Percentiles rank a stretch among this genome's conserved stretches.
phyloP scores from a whole-genome alignment of 2,888 invertebrate species.

The Chrysodeixis includens region DNA sequence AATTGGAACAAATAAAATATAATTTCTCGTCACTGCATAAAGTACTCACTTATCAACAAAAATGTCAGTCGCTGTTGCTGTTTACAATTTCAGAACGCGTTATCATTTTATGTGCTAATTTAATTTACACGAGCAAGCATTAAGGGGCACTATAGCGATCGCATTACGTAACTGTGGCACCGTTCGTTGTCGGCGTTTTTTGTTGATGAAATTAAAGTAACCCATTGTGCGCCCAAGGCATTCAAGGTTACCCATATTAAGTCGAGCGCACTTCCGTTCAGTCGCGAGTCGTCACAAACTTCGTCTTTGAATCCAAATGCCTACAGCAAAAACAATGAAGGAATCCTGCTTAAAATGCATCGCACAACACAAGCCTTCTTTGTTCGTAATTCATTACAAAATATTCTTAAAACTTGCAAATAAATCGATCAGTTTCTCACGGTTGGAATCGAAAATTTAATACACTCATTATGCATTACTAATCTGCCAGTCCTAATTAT shows the following conservation, averaged over 20 bases:
- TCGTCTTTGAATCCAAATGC: slow-evolving; percentile 41
- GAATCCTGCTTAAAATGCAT: slow-evolving; percentile 48
- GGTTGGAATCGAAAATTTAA: slow-evolving; percentile 17
- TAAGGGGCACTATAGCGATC: slow-evolving; percentile 51
- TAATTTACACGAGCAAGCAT: slow-evolving; percentile 57
- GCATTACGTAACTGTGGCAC: slow-evolving; percentile 71
- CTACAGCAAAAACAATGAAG: slow-evolving; percentile 31
- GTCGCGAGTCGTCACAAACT: slow-evolving; percentile 50
- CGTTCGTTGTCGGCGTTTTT: slow-evolving; percentile 66
- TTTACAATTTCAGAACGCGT: slow-evolving; percentile 48
- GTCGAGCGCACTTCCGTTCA: slow-evolving; percentile 78
- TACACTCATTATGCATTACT: slow-evolving; percentile 19
- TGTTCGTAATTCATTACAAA: slow-evolving; percentile 9
- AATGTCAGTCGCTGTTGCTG: slow-evolving; percentile 34
- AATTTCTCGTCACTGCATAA: slow-evolving; percentile 1
- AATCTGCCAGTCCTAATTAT: slow-evolving; percentile 14
- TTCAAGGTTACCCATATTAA: slow-evolving; percentile 85
- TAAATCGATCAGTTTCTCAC: slow-evolving; percentile 15
- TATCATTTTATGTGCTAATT: slow-evolving; percentile 63
- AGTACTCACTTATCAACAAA: slow-evolving; percentile 34
- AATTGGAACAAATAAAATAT: not conserved
- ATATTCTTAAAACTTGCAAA: slow-evolving; percentile 26
- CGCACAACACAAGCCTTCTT: slow-evolving; percentile 22
- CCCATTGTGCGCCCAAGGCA: slow-evolving; percentile 81
- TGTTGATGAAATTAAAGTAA: slow-evolving; percentile 63